These are phyloP conservation scores for Syrmaticus mikado DNA, from an alignment of 2,113 vertebrate genomes.

Conservation along the genomic window DNA sequence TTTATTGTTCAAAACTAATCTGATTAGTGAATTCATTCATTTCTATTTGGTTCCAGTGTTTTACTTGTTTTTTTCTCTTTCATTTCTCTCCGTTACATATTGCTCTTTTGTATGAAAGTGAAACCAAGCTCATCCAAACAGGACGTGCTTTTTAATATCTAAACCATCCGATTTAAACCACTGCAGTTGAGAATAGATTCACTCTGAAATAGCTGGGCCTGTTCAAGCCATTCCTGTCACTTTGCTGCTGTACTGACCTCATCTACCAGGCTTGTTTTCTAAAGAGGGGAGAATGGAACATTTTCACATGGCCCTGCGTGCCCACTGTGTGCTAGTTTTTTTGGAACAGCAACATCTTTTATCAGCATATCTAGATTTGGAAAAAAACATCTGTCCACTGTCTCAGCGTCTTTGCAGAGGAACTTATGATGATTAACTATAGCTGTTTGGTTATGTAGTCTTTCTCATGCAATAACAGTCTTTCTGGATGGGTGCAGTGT, in stretches of 20 bases:
- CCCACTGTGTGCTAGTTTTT: not conserved
- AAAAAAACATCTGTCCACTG: not conserved
- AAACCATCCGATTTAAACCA: not conserved
- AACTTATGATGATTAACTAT: accelerated
- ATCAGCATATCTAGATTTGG: not conserved
- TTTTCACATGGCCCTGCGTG: accelerated
- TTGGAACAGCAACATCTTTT: not conserved
- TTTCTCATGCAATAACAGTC: not conserved
- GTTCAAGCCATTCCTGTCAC: not conserved
- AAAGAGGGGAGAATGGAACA: not conserved
- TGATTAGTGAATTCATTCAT: not conserved
- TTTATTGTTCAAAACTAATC: not conserved
- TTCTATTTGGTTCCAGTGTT: not conserved
- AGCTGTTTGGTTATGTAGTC: not conserved
- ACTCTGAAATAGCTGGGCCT: not conserved
- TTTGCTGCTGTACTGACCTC: not conserved
- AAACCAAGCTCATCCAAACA: not conserved
- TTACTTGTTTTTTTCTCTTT: not conserved
- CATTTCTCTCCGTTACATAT: not conserved
- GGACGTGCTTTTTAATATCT: not conserved
- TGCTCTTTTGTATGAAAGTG: not conserved
- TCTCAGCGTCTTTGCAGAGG: not conserved
- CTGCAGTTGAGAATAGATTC: not conserved
- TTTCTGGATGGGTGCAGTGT: not conserved
- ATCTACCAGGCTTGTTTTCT: not conserved